Percentiles rank a stretch among this genome's conserved stretches.
phyloP scores from a whole-genome alignment of 2,113 vertebrate genomes.

The Hassar affinis region DNA sequence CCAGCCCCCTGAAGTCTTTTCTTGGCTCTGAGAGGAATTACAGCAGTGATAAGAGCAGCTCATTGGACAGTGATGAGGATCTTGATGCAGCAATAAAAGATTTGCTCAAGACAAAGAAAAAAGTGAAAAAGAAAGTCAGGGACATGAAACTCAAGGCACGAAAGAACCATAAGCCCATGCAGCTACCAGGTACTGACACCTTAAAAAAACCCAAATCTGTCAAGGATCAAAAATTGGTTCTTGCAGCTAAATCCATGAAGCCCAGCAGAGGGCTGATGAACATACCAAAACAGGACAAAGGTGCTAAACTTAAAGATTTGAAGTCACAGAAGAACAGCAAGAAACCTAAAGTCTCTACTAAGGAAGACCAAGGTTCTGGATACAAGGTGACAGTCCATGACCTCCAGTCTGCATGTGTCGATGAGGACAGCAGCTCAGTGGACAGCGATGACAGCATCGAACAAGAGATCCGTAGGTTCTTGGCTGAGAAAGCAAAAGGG shows the following conservation, averaged over 20 bases:
- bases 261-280: constrained; percentile 54
- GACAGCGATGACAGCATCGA: constrained; percentile 97
- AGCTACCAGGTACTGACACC: constrained; percentile 52
- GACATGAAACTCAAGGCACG: constrained; percentile 73
- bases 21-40: constrained; percentile 49
- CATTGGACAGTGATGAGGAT: constrained; percentile 93
- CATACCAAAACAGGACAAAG: constrained; percentile 44
- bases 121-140: constrained; percentile 77
- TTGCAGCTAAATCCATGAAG: constrained; percentile 59
- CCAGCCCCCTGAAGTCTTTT: constrained; percentile 20
- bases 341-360: constrained; percentile 37
- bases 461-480: constrained; percentile 86
- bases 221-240: constrained; percentile 52
- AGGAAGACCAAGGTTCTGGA: constrained; percentile 35
- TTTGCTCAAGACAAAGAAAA: constrained; percentile 86
- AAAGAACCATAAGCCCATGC: constrained; percentile 70
- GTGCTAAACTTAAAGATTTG: constrained; percentile 45
- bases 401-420: background rate
- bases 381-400: background rate
- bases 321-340: constrained; percentile 40
- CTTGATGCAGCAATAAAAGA: constrained; percentile 92
- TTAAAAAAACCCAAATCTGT: constrained; percentile 54
- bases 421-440: constrained; percentile 84
- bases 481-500: constrained; percentile 88
- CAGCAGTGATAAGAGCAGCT: constrained; percentile 90